Evolutionary conservation across 2,888 invertebrate species (phyloP).

Genomic region (Chymomyza amoena): DNA sequence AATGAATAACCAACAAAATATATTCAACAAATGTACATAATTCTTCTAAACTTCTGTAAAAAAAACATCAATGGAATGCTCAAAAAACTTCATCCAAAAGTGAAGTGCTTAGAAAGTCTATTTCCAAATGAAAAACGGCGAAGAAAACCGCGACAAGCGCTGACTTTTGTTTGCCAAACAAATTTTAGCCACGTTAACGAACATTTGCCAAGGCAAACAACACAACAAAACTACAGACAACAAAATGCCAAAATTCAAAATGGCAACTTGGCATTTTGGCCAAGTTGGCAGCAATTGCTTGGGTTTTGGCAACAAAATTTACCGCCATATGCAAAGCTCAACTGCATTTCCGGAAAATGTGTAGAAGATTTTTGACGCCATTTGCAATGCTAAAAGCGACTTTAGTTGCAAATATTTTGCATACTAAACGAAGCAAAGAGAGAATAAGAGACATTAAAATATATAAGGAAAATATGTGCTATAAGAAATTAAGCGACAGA

Average conservation of each 20-base stretch:
- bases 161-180: conserved; percentile 57
- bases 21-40: too few species aligned
- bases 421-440: conserved; percentile 50
- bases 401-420: conserved; percentile 56
- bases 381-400: conserved; percentile 15
- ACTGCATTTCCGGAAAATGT: conserved; percentile 41
- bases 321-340: conserved; percentile 11
- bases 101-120: background rate
- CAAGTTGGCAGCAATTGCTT: conserved; percentile 47
- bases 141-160: background rate
- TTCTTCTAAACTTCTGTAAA: too few species aligned
- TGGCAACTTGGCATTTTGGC: background rate
- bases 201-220: conserved; percentile 63
- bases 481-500: conserved; percentile 10
- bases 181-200: conserved; percentile 68
- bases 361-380: conserved; percentile 15
- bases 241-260: background rate
- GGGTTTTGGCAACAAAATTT: conserved; percentile 32
- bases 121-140: background rate
- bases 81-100: too few species aligned
- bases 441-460: conserved; percentile 60
- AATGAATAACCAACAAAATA: too few species aligned
- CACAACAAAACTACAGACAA: conserved; percentile 45
- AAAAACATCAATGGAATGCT: too few species aligned
- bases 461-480: conserved; percentile 39